Base-by-base conservation (phyloP, 2,113 vertebrate genomes). In the Conger conger region DNA sequence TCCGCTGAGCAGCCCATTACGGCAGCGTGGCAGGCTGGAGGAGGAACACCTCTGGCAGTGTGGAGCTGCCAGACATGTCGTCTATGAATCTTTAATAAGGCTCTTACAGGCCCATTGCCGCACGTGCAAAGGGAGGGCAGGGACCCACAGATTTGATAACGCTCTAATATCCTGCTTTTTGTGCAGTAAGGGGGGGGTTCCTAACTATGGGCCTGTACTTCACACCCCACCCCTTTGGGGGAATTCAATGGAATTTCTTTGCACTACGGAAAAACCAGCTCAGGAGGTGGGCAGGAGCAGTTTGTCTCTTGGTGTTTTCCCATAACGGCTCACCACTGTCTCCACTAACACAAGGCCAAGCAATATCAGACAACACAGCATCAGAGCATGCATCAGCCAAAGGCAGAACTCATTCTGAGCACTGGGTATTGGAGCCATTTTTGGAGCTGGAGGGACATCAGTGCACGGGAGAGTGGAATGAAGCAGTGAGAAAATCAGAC, bases 61-160 rank as follows among this genome's bases (percentile, higher is more conserved):
- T 57, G 80, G 8, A 37, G 78, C 68, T n/a, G 50, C 40, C 79
- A 20, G 86, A 80, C 60, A 80, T 37, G 63, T 42, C 88, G 80
- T 76, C 83, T 84, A 83, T 91, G 63, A 91, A 92, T 91, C 78
- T 90, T 91, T 93, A 90, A 91, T 89, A 86, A 57, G 3, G 0
- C 33, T 90, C 86, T 91, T 87, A 87, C 86, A 90, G 76, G 79
- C 54, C 0, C 68, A 33, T 73, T 33, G 45, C 80, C 79, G 81
- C 82, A 81, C 84, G 76, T 9, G n/a, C 83, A 87, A 35, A 86
- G 76, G 45, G 11, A 33, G 20, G 37, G 23, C 33, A 83, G 84
- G 57, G 68, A 82, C 88, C 68, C 60, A 81, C 85, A 82, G 87
- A 93, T 91, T 90, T 79, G 88, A 91, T 88, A 83, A 82, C 9